phyloP scores from a whole-genome alignment of 2,113 vertebrate species.

The Rhinoderma darwinii region DNA sequence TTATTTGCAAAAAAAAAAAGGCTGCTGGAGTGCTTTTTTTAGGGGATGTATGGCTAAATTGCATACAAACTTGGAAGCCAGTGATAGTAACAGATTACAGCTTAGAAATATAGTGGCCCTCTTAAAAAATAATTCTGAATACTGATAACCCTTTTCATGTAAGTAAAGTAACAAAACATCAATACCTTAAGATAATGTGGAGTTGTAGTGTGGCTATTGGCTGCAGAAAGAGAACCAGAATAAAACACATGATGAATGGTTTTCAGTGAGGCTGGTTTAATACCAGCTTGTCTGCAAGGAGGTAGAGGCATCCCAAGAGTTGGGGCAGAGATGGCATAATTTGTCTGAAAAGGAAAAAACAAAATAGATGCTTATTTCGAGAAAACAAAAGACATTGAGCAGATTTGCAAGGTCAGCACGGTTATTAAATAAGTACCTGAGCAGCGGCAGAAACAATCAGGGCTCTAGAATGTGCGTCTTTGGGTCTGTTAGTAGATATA shows the following conservation, averaged over 20 bases:
- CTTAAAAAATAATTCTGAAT: no score
- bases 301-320: conserved; percentile 73
- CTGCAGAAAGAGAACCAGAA: conserved; percentile 63
- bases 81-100: no score
- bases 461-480: conserved; percentile 75
- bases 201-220: conserved; percentile 72
- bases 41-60: no score
- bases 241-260: conserved; percentile 72
- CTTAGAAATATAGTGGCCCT: no score
- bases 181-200: conserved; percentile 77
- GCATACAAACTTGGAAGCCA: no score
- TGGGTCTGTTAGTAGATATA: conserved; percentile 79
- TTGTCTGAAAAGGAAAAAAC: conserved; percentile 66
- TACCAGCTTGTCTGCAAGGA: conserved; percentile 80
- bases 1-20: no score
- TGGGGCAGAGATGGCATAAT: conserved; percentile 67
- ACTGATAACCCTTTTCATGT: no score
- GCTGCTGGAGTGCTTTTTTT: no score
- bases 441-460: conserved; percentile 82
- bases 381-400: background rate
- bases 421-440: conserved; percentile 76
- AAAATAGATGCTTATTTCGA: background rate
- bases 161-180: no score
- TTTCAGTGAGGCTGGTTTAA: conserved; percentile 71
- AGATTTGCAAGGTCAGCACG: background rate